Evolutionary conservation across 2,797 vertebrate species (phyloP).

Genomic region (Megalops cyprinoides): DNA sequence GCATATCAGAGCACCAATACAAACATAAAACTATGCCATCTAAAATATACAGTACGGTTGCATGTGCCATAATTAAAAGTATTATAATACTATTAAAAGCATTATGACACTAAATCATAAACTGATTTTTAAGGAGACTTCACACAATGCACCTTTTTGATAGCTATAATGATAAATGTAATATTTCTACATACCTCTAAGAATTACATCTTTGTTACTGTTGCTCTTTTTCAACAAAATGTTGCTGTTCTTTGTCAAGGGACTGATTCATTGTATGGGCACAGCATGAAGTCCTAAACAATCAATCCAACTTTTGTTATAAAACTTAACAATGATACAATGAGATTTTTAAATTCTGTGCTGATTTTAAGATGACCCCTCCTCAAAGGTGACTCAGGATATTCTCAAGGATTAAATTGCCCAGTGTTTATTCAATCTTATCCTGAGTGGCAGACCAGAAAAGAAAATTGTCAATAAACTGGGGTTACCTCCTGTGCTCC

Average conservation of each 20-base stretch:
- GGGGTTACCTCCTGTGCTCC: neutral
- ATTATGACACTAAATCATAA: neutral
- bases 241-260: neutral
- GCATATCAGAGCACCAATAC: too few relatives aligned
- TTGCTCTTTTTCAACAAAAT: neutral
- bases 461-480: neutral
- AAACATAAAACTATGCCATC: too few relatives aligned
- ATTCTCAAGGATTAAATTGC: neutral
- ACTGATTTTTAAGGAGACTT: neutral
- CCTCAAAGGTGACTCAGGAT: neutral
- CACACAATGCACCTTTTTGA: neutral
- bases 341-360: neutral
- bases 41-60: too few relatives aligned
- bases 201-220: neutral
- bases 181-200: neutral
- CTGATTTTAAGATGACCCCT: neutral
- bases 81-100: too few relatives aligned
- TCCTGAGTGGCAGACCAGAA: neutral
- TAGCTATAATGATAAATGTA: neutral
- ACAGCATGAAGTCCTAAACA: conserved; percentile 4
- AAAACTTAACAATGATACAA: neutral
- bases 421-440: neutral
- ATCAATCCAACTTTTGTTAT: neutral
- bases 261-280: neutral
- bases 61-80: neutral